Percentiles rank a stretch among this genome's conserved stretches.
Conservation (phyloP, 2,888 invertebrate genomes). For the Stenichneumon culpator region DNA sequence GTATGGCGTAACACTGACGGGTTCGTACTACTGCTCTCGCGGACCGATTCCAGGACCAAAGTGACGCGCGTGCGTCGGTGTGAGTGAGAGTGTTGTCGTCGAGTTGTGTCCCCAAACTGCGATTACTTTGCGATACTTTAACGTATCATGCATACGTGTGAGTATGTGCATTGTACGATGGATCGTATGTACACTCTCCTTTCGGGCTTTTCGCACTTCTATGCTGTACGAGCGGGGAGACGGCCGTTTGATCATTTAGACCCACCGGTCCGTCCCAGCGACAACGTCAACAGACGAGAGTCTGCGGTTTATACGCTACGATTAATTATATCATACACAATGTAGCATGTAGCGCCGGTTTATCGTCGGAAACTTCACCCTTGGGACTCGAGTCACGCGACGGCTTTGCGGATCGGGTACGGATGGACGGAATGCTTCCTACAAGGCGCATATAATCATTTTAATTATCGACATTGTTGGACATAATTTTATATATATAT, state of each 20-base stretch:
- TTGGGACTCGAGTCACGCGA: not conserved
- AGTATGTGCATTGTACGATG: not conserved
- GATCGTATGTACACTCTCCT: too few relatives aligned
- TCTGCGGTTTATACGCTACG: not conserved
- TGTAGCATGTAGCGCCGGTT: not conserved
- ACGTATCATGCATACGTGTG: not conserved
- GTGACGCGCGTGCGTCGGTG: constrained; percentile 13
- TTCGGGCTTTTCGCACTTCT: too few relatives aligned
- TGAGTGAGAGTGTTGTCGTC: not conserved
- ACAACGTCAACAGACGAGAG: not conserved
- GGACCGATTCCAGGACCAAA: constrained; percentile 3
- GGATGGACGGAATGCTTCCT: too few relatives aligned
- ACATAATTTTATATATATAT: too few relatives aligned
- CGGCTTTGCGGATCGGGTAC: not conserved
- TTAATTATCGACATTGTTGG: too few relatives aligned
- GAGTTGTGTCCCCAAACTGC: not conserved
- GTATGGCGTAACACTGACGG: constrained; percentile 26
- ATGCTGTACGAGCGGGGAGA: too few relatives aligned
- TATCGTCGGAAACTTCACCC: not conserved
- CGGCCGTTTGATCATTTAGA: too few relatives aligned
- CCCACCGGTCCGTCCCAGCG: too few relatives aligned
- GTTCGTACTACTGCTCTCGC: constrained; percentile 18
- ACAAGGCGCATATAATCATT: too few relatives aligned
- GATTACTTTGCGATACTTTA: not conserved
- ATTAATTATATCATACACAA: not conserved